Base-by-base conservation (phyloP, 2,888 invertebrate species). In the Caenorhabditis parvicauda region DNA sequence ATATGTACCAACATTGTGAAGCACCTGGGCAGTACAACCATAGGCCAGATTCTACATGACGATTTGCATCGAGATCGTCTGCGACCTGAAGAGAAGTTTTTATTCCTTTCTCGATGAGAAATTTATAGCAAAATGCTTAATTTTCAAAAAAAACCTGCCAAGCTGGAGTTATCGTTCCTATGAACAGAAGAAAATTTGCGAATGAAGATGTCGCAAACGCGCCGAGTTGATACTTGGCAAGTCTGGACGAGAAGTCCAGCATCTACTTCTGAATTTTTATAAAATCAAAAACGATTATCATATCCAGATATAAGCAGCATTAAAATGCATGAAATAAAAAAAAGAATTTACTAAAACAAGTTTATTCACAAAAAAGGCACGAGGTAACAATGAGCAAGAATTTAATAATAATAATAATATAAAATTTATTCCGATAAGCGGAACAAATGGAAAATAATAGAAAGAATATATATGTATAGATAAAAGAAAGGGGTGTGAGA, bases 1-100 rank as follows among this genome's bases (percentile, higher is more conserved):
- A 79, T 38, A 79, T 79, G 56, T 79, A 79, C 70, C 70, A 71
- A 43, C 69, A 69, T 50, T 69, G 70, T 17, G 70, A 52, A 29
- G 59, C 60, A 0, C 75, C 76, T 6, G 75, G 77, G 39, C 79
- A 79, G 48, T 79, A 79, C 24, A 74, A 39, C 79, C 79, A 79
- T 2, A 79, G 62, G 2, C 79, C 79, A 3, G 70, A 70, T 50
- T 79, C 68, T 2, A 79, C 75, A 39, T 67, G 68, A 39, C 75
- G 62, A 5, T 61, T 49, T 1, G 70, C 73, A 60, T 79, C 79
- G 29, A 64, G 44, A 51, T 79, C 79, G n/a, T 76, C 67, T n/a
- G 79, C 79, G 3, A 78, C 76, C 76, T 76, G 21, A n/a, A n/a
- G n/a, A n/a, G n/a, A n/a, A n/a, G n/a, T n/a, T n/a, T n/a, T 14